A percentile compares a stretch with the other conserved stretches of the same genome.
These are phyloP conservation scores for Emydura subglobosa DNA, from an alignment of 2,113 vertebrate genomes.

Conservation along the genomic window DNA sequence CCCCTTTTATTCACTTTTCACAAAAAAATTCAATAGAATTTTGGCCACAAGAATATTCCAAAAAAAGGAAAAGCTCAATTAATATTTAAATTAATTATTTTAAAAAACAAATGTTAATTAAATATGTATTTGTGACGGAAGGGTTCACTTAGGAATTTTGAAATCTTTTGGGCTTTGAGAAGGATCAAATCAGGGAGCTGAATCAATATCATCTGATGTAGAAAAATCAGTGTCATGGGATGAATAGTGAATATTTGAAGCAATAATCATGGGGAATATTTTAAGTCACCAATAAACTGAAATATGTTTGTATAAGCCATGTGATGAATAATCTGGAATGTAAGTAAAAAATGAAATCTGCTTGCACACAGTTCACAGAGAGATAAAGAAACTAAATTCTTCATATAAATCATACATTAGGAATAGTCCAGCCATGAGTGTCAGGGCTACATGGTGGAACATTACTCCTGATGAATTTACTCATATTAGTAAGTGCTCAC, in stretches of 20 bases:
- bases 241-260: fast-evolving
- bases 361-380: fast-evolving
- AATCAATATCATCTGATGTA: too few relatives aligned
- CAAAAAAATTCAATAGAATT: background rate
- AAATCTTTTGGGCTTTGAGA: background rate
- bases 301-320: background rate
- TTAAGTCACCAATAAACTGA: background rate
- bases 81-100: background rate
- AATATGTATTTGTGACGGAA: fast-evolving
- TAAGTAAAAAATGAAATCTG: background rate
- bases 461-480: fast-evolving
- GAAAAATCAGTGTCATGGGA: background rate
- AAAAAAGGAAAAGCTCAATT: background rate
- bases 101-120: background rate
- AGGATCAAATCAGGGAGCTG: background rate
- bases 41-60: background rate
- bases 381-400: fast-evolving
- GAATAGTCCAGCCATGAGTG: background rate
- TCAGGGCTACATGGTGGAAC: fast-evolving
- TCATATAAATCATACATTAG: background rate
- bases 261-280: background rate
- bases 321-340: background rate
- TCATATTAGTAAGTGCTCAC: fast-evolving
- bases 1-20: background rate
- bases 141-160: background rate